phyloP scores from a whole-genome alignment of 2,797 vertebrate species.

The Enteromius unitaeniatus region DNA sequence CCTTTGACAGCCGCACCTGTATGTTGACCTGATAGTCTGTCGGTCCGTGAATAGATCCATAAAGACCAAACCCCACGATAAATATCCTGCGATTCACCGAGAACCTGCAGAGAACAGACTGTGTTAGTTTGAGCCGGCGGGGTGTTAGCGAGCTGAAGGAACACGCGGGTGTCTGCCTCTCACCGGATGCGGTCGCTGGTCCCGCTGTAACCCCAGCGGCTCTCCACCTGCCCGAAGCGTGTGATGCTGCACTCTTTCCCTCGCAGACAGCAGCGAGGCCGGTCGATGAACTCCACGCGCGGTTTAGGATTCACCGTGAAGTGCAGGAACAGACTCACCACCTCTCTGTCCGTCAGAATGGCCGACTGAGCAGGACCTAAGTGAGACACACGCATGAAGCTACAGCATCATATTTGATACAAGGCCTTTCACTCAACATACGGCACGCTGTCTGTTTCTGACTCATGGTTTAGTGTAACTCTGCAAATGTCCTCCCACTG shows the following conservation, averaged over 20 bases:
- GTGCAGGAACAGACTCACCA: slow-evolving; percentile 97
- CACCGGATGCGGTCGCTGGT: slow-evolving; percentile 96
- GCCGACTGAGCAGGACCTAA: slow-evolving; percentile 84
- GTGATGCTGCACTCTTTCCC: slow-evolving; percentile 97
- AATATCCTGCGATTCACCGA: slow-evolving; percentile 96
- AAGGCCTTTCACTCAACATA: background rate
- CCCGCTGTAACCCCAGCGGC: slow-evolving; percentile 98
- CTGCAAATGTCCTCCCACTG: no score
- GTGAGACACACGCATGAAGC: background rate
- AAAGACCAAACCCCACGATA: slow-evolving; percentile 94
- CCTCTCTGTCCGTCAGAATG: slow-evolving; percentile 90
- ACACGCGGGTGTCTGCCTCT: background rate
- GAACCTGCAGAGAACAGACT: slow-evolving; percentile 78
- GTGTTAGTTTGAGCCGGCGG: background rate
- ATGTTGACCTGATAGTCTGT: slow-evolving; percentile 99
- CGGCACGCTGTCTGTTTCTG: background rate
- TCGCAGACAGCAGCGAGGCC: slow-evolving; percentile 93
- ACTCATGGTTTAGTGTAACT: background rate
- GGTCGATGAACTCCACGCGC: slow-evolving; percentile 94
- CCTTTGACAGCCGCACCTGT: slow-evolving; percentile 80
- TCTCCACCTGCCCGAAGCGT: slow-evolving; percentile 96
- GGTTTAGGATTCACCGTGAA: slow-evolving; percentile 98
- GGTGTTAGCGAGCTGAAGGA: background rate
- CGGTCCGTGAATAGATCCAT: slow-evolving; percentile 97
- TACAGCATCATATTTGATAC: background rate